A percentile compares a stretch with the other conserved stretches of the same genome.
Evolutionary conservation across 2,888 invertebrate species (phyloP).

Genomic region (Thecocarcelia acutangulata): DNA sequence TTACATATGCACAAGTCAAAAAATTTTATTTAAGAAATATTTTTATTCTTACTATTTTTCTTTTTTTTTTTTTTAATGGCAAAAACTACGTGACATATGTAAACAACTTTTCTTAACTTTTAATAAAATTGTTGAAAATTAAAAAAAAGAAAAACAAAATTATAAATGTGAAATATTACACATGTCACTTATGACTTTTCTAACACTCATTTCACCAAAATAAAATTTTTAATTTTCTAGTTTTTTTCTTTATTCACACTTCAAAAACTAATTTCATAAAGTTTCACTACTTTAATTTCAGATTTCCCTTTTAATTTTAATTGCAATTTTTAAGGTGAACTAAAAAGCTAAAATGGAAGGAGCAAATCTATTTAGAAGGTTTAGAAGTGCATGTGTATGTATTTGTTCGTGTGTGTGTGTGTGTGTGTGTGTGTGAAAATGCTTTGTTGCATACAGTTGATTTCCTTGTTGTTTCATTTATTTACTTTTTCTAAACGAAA

Average conservation of each 20-base stretch:
- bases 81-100: too few relatives aligned
- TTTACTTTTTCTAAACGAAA: conserved; percentile 35
- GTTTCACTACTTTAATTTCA: conserved; percentile 38
- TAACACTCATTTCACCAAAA: not conserved
- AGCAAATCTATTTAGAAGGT: conserved; percentile 21
- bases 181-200: conserved; percentile 31
- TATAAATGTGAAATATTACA: too few relatives aligned
- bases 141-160: too few relatives aligned
- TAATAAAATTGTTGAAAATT: too few relatives aligned
- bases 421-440: not conserved
- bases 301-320: conserved; percentile 24
- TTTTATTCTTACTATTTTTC: too few relatives aligned
- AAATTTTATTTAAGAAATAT: too few relatives aligned
- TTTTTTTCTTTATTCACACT: conserved; percentile 41
- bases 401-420: not conserved
- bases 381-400: not conserved
- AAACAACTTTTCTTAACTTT: too few relatives aligned
- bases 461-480: conserved; percentile 46
- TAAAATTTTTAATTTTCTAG: not conserved
- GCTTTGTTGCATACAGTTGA: conserved; percentile 16
- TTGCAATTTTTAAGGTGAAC: conserved; percentile 3
- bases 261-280: conserved; percentile 60
- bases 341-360: not conserved
- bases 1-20: too few relatives aligned
- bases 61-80: too few relatives aligned